Base-by-base conservation (phyloP, 2,113 vertebrate species). In the Cairina moschata region DNA sequence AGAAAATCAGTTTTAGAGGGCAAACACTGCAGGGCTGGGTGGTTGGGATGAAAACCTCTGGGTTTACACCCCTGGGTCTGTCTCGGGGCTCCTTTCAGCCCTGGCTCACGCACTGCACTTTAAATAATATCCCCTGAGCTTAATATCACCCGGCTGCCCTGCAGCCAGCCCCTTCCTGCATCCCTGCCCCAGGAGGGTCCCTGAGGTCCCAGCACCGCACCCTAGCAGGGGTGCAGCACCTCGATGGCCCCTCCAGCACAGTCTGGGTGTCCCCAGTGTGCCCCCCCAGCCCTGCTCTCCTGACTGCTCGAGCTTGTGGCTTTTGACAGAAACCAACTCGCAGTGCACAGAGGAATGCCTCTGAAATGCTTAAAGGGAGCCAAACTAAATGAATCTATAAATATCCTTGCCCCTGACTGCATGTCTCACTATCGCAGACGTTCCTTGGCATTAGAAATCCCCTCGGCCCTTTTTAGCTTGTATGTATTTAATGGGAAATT, bases 41-140 rank as follows among this genome's bases (percentile, higher is more conserved):
- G 28, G 32, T 21, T 54, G 60, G 75, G 75, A 32, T 15, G 46
- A 26, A 55, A 68, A 48, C 23, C 16, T 34, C 75, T 11, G 18
- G 12, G 46, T 75, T 55, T 17, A 68, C 52, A n/a, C 42, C 42
- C 31, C 15, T 1, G 62, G 26, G 21, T 9, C 28, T 55, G 29
- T 32, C 54, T 22, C 6, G 18, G n/a, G 17, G 62, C 55, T 67
- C 21, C 46, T 68, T 48, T 40, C n/a, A 25, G 46, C 22, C 29
- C 25, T 8, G 38, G 32, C 28, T 60, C 23, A 5, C 0, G 18
- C n/a, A 12, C 29, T 0, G 0, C 77, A 11, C 46, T 34, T 77
- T 40, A 17, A 48, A 6, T 6, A 6, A 22, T 1, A 5, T 28
- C 32, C 34, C 14, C 4, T 2, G 25, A 21, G 38, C 46, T 48